These are phyloP conservation scores for Drosophila truncata DNA, from an alignment of 1,140 invertebrate genomes.

Conservation along the genomic window DNA sequence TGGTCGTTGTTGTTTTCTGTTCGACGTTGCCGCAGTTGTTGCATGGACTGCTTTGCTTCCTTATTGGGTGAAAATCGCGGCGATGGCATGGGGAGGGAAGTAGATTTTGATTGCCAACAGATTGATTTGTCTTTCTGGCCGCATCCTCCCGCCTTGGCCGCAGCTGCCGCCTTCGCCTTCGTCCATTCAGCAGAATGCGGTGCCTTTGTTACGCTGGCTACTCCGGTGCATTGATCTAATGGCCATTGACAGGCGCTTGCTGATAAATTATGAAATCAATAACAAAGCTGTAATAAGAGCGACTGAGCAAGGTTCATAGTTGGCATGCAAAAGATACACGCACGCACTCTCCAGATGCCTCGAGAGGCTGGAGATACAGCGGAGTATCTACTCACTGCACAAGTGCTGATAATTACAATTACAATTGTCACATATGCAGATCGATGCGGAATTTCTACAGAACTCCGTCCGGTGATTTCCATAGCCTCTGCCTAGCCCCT, in stretches of 20 bases:
- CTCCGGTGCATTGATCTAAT: slow-evolving; percentile 56
- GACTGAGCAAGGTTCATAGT: slow-evolving; percentile 62
- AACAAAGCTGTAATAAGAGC: slow-evolving; percentile 61
- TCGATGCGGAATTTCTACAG: slow-evolving; percentile 73
- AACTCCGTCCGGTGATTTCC: slow-evolving; percentile 56
- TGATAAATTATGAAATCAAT: slow-evolving; percentile 78
- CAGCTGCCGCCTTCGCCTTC: slow-evolving; percentile 2
- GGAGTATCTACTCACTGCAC: slow-evolving; percentile 29
- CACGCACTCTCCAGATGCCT: slow-evolving; percentile 19
- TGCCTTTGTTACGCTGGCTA: slow-evolving; percentile 37
- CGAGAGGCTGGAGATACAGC: background rate
- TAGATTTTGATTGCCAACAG: slow-evolving; percentile 73
- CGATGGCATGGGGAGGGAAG: slow-evolving; percentile 47
- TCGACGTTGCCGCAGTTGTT: slow-evolving; percentile 47
- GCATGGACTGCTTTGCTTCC: slow-evolving; percentile 70
- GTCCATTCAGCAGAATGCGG: slow-evolving; percentile 42
- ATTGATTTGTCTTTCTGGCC: slow-evolving; percentile 71
- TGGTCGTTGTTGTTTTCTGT: slow-evolving; percentile 50
- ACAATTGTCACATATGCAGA: slow-evolving; percentile 74
- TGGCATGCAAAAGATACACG: slow-evolving; percentile 56
- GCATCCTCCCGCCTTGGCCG: background rate
- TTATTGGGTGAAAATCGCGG: slow-evolving; percentile 80
- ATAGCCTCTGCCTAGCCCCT: slow-evolving; percentile 34
- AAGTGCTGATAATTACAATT: slow-evolving; percentile 54
- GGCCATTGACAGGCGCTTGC: slow-evolving; percentile 67